phyloP scores from a whole-genome alignment of 2,797 vertebrate genomes.

The Potorous gilbertii region DNA sequence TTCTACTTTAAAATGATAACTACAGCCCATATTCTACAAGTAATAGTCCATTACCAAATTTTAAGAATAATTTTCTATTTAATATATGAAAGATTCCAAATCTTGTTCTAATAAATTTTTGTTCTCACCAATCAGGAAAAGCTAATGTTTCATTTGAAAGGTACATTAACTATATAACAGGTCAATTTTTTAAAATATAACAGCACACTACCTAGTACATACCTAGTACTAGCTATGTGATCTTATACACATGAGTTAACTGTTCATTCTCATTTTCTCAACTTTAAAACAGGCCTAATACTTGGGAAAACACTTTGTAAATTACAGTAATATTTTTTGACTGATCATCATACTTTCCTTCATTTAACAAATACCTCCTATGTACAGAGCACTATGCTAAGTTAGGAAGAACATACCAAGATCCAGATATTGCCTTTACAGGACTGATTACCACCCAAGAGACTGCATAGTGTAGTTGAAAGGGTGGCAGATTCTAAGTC shows the following conservation, averaged over 20 bases:
- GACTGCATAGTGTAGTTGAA: background rate
- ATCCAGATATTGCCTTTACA: background rate
- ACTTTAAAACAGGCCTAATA: background rate
- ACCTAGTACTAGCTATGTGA: background rate
- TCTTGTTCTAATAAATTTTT: slow-evolving; percentile 13
- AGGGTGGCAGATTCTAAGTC: background rate
- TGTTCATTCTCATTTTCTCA: background rate
- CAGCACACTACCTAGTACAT: background rate
- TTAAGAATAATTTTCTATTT: slow-evolving; percentile 14
- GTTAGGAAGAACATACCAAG: background rate
- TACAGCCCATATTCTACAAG: slow-evolving; percentile 15
- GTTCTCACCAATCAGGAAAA: slow-evolving; percentile 48
- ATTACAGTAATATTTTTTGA: background rate
- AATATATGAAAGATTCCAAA: slow-evolving; percentile 21
- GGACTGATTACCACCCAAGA: background rate
- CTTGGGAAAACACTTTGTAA: background rate
- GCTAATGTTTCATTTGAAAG: slow-evolving; percentile 34
- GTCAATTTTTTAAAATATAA: background rate
- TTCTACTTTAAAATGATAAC: slow-evolving; percentile 34
- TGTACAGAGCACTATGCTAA: background rate
- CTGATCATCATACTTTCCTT: background rate
- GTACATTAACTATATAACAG: slow-evolving; percentile 37
- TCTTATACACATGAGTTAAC: background rate
- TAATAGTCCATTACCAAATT: slow-evolving; percentile 46
- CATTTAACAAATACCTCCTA: background rate